Conservation (phyloP, 2,113 vertebrate species). For the Campylomormyrus tamandua region DNA sequence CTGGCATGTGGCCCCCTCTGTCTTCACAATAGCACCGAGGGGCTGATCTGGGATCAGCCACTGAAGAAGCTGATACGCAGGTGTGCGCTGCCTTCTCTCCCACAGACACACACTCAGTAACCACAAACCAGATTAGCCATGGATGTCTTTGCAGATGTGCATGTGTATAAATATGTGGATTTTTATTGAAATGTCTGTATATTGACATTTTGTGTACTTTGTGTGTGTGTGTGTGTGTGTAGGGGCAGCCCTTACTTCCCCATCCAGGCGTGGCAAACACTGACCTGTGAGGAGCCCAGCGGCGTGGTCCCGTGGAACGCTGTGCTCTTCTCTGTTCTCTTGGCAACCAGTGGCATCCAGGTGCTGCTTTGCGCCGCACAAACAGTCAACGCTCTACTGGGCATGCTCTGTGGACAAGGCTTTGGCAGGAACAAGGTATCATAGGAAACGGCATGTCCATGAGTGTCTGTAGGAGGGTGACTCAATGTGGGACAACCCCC, state of each 20-base stretch:
- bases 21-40: conserved; percentile 46
- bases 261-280: conserved; percentile 44
- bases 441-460: neutral
- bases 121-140: neutral
- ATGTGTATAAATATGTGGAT: neutral
- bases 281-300: conserved; percentile 49
- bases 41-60: conserved; percentile 48
- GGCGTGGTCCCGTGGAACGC: conserved; percentile 58
- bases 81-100: conserved; percentile 29
- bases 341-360: conserved; percentile 46
- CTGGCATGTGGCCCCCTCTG: conserved; percentile 55
- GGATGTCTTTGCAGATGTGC: conserved; percentile 3
- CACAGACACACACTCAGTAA: neutral
- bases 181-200: neutral
- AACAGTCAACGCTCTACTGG: conserved; percentile 47
- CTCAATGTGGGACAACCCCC: neutral
- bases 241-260: conserved; percentile 48
- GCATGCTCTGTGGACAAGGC: conserved; percentile 48
- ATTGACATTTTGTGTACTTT: neutral
- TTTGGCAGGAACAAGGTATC: conserved; percentile 47
- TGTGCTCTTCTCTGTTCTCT: conserved; percentile 54
- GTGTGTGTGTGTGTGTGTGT: neutral
- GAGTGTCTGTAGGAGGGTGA: neutral
- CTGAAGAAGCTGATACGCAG: conserved; percentile 30
- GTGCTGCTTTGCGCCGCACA: conserved; percentile 48